phyloP scores from a whole-genome alignment of 2,113 vertebrate species.

The Climacteris rufus region DNA sequence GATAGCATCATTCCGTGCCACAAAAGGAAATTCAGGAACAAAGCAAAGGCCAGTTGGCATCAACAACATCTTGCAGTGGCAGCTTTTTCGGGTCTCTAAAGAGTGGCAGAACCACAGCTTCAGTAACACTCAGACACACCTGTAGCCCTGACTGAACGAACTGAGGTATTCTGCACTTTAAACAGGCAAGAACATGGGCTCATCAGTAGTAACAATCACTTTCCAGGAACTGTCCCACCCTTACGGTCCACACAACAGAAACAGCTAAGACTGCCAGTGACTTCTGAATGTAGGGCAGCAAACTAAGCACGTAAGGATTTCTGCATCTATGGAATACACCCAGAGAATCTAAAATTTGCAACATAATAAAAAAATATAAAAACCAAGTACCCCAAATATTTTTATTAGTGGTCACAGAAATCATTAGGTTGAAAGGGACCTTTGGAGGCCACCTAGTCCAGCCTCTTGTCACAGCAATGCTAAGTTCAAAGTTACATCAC shows the following conservation, averaged over 20 bases:
- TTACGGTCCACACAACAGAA: not conserved
- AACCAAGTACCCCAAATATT: not conserved
- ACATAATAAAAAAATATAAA: not conserved
- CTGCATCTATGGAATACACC: not conserved
- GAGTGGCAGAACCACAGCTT: not conserved
- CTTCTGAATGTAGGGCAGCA: rapidly evolving
- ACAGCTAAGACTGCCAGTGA: not conserved
- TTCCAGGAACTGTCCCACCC: not conserved
- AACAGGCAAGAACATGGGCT: not conserved
- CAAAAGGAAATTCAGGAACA: not conserved
- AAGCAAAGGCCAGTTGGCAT: not conserved
- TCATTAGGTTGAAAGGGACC: not conserved
- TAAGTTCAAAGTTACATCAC: not conserved
- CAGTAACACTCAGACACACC: not conserved
- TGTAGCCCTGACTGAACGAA: not conserved
- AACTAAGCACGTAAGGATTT: not conserved
- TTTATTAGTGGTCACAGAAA: not conserved
- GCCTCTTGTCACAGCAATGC: not conserved
- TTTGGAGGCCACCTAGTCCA: not conserved
- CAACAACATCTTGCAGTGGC: not conserved
- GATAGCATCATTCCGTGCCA: not conserved
- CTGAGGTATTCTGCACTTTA: not conserved
- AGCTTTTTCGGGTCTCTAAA: not conserved
- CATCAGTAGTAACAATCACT: not conserved
- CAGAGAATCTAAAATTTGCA: not conserved